phyloP scores from a whole-genome alignment of 1,140 invertebrate genomes.

The Andricus grossulariae region DNA sequence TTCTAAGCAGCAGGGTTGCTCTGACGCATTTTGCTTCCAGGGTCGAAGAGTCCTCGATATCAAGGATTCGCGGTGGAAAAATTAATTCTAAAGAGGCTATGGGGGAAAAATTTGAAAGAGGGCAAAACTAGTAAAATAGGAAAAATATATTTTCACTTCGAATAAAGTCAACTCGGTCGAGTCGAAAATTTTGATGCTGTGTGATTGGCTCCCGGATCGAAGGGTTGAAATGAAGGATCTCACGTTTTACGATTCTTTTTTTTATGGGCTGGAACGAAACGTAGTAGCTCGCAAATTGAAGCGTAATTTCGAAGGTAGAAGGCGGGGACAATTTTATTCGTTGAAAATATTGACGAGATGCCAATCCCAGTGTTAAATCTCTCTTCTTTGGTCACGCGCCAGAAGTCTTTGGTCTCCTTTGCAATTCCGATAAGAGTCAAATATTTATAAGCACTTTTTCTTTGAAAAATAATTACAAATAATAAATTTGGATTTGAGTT shows the following conservation, averaged over 20 bases:
- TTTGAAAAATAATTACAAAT: no score
- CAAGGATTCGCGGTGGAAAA: no score
- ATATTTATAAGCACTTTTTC: not conserved
- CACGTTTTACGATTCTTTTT: conserved; percentile 47
- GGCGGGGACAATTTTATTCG: conserved; percentile 1
- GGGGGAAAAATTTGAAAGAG: no score
- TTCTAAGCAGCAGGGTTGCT: no score
- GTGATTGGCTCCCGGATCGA: not conserved
- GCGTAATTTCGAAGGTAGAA: conserved; percentile 35
- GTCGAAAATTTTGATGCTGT: no score
- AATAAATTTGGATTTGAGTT: no score
- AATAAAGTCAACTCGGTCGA: no score
- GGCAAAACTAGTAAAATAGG: no score
- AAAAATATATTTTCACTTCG: no score
- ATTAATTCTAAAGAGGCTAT: no score
- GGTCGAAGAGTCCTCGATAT: no score
- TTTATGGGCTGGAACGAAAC: conserved; percentile 41
- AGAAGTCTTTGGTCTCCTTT: conserved; percentile 26
- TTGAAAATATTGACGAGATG: conserved; percentile 5
- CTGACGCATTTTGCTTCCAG: no score
- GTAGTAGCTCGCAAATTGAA: conserved; percentile 47
- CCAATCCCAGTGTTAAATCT: not conserved
- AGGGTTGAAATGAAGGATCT: not conserved
- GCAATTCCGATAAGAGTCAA: conserved; percentile 33
- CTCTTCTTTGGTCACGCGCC: not conserved